phyloP scores from a whole-genome alignment of 2,113 vertebrate genomes.

The Misgurnus mizolepis region DNA sequence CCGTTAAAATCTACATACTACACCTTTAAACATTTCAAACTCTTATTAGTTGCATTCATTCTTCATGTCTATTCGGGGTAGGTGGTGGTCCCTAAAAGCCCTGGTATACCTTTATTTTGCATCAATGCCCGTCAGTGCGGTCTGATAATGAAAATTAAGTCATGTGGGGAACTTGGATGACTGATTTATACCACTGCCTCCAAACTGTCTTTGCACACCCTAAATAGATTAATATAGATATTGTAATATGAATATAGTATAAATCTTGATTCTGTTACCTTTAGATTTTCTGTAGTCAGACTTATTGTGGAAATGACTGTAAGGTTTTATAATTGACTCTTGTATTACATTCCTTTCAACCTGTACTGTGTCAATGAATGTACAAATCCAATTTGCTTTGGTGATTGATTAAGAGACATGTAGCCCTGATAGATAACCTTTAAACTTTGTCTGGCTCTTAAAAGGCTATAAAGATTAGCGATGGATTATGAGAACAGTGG shows the following conservation, averaged over 20 bases:
- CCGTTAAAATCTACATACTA: too few relatives aligned
- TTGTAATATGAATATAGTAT: not conserved
- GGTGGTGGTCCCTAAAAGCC: too few relatives aligned
- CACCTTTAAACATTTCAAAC: too few relatives aligned
- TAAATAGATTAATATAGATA: not conserved
- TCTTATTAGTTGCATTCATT: too few relatives aligned
- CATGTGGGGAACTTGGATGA: too few relatives aligned
- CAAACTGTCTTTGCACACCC: too few relatives aligned
- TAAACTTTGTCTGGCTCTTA: constrained; percentile 10
- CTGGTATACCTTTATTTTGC: too few relatives aligned
- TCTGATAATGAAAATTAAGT: too few relatives aligned
- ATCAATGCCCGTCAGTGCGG: too few relatives aligned
- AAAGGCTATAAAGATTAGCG: constrained; percentile 9
- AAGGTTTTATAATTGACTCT: not conserved
- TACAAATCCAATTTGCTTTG: constrained; percentile 26
- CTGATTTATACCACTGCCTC: too few relatives aligned
- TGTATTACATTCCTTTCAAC: constrained; percentile 11
- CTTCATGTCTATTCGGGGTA: too few relatives aligned
- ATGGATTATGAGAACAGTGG: not conserved
- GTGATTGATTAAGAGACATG: not conserved
- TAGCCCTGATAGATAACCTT: not conserved
- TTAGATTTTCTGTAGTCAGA: not conserved
- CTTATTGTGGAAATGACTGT: too few relatives aligned
- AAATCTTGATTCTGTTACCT: not conserved
- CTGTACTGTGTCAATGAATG: not conserved